Evolutionary conservation across 2,797 vertebrate genomes (phyloP), one percentile per base, ranked within the genome.

Genomic region (Poecilia velifera): DNA sequence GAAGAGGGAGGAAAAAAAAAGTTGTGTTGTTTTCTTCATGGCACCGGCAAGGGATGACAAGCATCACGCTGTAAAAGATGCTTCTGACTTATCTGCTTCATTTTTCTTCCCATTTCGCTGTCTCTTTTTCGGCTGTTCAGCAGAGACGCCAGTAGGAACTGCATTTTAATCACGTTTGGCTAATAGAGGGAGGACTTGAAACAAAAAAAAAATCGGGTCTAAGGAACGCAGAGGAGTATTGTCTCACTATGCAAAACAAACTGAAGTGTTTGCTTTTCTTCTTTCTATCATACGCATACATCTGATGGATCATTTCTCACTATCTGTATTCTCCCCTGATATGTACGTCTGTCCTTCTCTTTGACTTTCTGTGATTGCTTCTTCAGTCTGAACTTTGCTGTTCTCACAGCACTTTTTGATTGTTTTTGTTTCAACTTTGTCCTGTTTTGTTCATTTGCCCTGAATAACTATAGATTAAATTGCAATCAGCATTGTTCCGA

Each of bases 141-240:
- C 88, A 90, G 90, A 93, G 92, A 90, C 74, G 86, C 90, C 92
- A 86, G 81, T 90, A 93, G 90, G 91, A 94, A 90, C 90, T 93
- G 95, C 94, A 95, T 95, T 95, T 96, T 95, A 96, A 95, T 96
- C 94, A 94, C 93, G 93, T 95, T 94, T 94, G 89, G 90, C 92
- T 95, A 96, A 95, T 95, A 93, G 92, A 90, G 90, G 88, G 85
- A 88, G 88, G 90, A 90, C 88, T 87, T 76, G 85, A 89, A 88
- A 93, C 83, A 83, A 93, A 89, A 90, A 89, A 89, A 90, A 89
- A 36, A 34, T 89, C 90, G 85, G 91, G 90, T 92, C 87, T 93
- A 93, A 89, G 89, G 90, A 87, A 84, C 86, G 91, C 84, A 90
- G 82, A 86, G 79, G 81, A 82, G 79, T 90, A 92, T 94, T 95